Conservation (phyloP, 2,888 invertebrate genomes). For the Tetheella fluctuosa region DNA sequence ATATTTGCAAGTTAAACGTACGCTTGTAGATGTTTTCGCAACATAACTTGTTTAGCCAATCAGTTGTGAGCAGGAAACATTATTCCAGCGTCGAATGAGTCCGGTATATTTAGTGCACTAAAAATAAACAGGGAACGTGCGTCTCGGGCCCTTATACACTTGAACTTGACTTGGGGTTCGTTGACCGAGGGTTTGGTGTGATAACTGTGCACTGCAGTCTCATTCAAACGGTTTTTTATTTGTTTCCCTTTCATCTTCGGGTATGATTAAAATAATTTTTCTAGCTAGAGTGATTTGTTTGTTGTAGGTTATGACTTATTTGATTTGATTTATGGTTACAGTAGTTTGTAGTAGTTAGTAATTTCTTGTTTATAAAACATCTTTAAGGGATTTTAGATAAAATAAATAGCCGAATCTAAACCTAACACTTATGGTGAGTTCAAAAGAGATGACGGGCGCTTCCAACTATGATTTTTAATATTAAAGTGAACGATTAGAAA, state of each 20-base stretch:
- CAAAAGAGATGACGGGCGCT: background rate
- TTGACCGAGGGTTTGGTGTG: slow-evolving; percentile 55
- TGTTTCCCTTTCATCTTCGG: slow-evolving; percentile 25
- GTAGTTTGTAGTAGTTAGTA: too few relatives aligned
- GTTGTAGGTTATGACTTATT: slow-evolving; percentile 2
- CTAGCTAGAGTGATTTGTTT: slow-evolving; percentile 1
- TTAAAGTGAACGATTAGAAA: too few relatives aligned
- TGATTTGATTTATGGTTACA: slow-evolving; percentile 1
- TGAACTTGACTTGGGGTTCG: slow-evolving; percentile 77
- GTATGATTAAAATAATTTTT: background rate
- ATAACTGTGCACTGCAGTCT: slow-evolving; percentile 54
- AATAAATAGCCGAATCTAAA: too few relatives aligned
- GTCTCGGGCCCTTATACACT: slow-evolving; percentile 61
- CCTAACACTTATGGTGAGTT: too few relatives aligned
- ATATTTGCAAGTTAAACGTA: background rate
- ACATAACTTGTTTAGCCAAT: slow-evolving; percentile 42
- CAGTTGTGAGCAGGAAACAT: slow-evolving; percentile 56
- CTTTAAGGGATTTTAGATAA: too few relatives aligned
- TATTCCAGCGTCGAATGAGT: slow-evolving; percentile 52
- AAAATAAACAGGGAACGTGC: slow-evolving; percentile 70
- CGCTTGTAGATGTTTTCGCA: slow-evolving; percentile 40
- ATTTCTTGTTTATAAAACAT: background rate
- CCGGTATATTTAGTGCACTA: slow-evolving; percentile 72
- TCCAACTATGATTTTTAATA: too few relatives aligned
- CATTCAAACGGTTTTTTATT: slow-evolving; percentile 31